Percentiles rank a stretch among this genome's conserved stretches.
phyloP scores from a whole-genome alignment of 2,113 vertebrate species.

The Eclectus roratus region DNA sequence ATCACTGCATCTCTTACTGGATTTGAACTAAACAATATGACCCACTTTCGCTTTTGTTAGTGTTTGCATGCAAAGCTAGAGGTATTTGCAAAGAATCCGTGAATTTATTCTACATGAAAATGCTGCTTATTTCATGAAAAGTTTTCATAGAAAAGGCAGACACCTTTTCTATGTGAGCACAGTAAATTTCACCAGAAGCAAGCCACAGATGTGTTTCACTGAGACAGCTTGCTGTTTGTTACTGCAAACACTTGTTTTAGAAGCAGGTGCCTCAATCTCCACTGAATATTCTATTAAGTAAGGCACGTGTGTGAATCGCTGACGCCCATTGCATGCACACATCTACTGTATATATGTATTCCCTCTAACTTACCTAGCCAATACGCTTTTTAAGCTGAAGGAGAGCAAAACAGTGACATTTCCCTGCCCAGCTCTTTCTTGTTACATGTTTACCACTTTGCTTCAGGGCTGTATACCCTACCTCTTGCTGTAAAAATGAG shows the following conservation, averaged over 20 bases:
- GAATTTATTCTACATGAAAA: constrained; percentile 29
- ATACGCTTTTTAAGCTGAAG: not conserved
- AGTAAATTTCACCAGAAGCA: constrained; percentile 6
- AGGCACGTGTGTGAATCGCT: not conserved
- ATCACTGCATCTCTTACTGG: not conserved
- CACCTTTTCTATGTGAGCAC: not conserved
- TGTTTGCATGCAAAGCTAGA: constrained; percentile 30
- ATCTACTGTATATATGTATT: not conserved
- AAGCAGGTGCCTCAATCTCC: not conserved
- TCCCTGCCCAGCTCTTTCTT: not conserved
- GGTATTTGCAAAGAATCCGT: constrained; percentile 37
- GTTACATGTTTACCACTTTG: not conserved
- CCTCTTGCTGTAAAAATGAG: not conserved
- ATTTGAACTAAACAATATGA: constrained; percentile 15
- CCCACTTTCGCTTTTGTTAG: constrained; percentile 53
- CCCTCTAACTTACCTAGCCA: not conserved
- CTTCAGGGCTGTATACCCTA: not conserved
- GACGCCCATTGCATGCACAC: not conserved
- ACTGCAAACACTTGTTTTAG: not conserved
- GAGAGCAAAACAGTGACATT: not conserved
- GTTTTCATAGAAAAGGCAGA: too few species aligned
- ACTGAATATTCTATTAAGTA: not conserved
- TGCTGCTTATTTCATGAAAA: constrained; percentile 14
- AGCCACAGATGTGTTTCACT: not conserved
- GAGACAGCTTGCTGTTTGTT: constrained; percentile 7